Evolutionary conservation across 2,888 invertebrate species (phyloP).

Genomic region (Doris montereyensis): DNA sequence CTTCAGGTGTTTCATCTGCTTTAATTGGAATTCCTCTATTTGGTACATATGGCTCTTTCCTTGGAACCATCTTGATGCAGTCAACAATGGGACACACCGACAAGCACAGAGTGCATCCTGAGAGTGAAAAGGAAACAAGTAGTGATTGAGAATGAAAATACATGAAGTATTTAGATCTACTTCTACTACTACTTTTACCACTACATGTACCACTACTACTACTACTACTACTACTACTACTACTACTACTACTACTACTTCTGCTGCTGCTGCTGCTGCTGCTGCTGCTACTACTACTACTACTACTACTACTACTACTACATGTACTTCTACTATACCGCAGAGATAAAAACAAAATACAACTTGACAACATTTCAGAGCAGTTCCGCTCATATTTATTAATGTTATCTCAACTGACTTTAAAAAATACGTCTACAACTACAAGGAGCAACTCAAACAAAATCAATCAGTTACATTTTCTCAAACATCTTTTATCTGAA

Average conservation of each 20-base stretch:
- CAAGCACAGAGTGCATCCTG: slow-evolving; percentile 95
- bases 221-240: not conserved
- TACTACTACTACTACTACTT: not conserved
- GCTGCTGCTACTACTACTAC: not conserved
- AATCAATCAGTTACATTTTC: no score
- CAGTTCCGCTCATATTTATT: no score
- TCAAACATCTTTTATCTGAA: no score
- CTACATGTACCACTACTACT: not conserved
- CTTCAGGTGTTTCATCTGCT: no score
- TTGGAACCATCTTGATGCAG: slow-evolving; percentile 96
- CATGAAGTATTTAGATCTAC: not conserved
- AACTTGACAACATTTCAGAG: no score
- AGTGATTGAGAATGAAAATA: not conserved
- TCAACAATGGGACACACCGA: slow-evolving; percentile 99
- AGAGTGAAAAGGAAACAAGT: no score
- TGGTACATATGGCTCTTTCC: slow-evolving; percentile 85
- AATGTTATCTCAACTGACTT: no score
- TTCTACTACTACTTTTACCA: not conserved
- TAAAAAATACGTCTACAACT: no score
- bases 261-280: no score
- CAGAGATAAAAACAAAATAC: no score
- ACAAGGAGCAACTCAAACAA: no score
- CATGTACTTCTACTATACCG: not conserved
- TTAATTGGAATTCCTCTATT: slow-evolving; percentile 70
- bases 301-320: not conserved